phyloP scores from a whole-genome alignment of 2,888 invertebrate genomes.

The Pollenia amentaria region DNA sequence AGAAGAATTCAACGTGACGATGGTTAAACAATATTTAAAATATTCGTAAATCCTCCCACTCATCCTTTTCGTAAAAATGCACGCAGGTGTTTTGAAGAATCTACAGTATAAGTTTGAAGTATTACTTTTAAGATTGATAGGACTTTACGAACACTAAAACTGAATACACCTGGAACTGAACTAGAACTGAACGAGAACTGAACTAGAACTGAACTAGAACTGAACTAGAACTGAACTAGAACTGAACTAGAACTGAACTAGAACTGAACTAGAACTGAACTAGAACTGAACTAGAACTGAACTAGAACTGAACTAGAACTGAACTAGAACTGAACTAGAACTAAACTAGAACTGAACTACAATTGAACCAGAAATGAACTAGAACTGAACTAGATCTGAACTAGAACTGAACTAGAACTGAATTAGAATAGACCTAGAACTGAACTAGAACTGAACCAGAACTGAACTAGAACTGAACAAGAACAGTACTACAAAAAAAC shows the following conservation, averaged over 20 bases:
- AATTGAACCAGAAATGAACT: neutral
- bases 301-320: neutral
- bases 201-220: slow-evolving; percentile 6
- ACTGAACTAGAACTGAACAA: neutral
- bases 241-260: neutral
- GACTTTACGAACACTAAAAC: neutral
- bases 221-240: neutral
- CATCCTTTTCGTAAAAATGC: neutral
- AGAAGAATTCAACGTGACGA: slow-evolving; percentile 52
- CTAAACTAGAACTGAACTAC: neutral
- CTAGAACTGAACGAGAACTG: neutral
- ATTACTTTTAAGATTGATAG: neutral
- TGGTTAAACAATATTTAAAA: slow-evolving; percentile 62
- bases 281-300: neutral
- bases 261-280: neutral
- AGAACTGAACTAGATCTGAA: neutral
- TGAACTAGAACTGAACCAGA: slow-evolving; percentile 2
- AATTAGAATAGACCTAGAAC: neutral
- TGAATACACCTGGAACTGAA: neutral
- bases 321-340: neutral
- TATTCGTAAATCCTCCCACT: slow-evolving; percentile 12
- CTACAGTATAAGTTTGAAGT: neutral
- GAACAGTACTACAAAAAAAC: too few relatives aligned
- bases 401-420: neutral
- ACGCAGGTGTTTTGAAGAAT: slow-evolving; percentile 52